These are phyloP conservation scores for Falco cherrug DNA, from an alignment of 2,797 vertebrate species.

Conservation along the genomic window DNA sequence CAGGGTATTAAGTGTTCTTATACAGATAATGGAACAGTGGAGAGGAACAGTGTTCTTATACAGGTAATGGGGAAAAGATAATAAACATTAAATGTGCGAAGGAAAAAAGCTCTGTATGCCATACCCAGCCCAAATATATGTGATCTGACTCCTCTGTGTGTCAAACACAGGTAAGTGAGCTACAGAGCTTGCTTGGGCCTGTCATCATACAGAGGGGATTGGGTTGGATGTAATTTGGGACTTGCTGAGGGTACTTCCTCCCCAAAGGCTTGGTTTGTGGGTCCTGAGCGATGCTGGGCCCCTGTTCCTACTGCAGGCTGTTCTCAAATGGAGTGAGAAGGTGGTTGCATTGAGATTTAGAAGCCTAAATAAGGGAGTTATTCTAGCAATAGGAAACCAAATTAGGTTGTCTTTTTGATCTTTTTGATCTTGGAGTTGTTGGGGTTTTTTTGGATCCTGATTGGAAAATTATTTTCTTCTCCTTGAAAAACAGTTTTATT, in stretches of 20 bases:
- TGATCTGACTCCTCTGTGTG: background rate
- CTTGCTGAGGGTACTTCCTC: background rate
- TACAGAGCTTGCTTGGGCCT: background rate
- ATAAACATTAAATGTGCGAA: background rate
- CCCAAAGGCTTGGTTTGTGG: background rate
- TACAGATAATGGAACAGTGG: background rate
- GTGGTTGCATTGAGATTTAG: background rate
- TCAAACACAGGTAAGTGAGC: background rate
- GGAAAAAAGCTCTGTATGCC: background rate
- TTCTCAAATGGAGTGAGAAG: background rate
- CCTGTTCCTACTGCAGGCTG: background rate
- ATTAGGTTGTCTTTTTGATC: background rate
- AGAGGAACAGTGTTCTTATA: background rate
- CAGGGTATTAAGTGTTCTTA: background rate
- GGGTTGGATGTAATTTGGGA: background rate
- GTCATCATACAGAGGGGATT: background rate
- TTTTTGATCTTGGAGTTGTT: background rate
- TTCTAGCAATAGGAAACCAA: background rate
- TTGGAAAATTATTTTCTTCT: background rate
- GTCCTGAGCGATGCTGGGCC: rapidly evolving
- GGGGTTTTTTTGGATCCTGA: background rate
- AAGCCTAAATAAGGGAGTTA: background rate
- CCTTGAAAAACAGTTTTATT: background rate
- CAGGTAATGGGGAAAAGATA: background rate
- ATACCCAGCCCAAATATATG: background rate